Evolutionary conservation across 2,797 vertebrate species (phyloP).

Genomic region (Oceanodroma leucorhoa): DNA sequence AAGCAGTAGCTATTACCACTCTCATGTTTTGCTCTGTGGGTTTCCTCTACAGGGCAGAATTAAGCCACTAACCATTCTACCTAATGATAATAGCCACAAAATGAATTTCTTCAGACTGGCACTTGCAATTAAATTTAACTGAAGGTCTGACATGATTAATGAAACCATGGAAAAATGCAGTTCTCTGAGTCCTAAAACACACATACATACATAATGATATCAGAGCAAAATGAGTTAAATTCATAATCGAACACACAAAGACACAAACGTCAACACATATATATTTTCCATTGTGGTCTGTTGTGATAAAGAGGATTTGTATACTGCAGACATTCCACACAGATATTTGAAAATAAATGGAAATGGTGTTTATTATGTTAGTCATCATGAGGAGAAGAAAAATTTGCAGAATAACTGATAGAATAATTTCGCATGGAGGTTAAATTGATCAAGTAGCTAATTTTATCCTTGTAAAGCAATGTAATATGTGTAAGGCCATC

Average conservation of each 20-base stretch:
- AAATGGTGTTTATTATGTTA: neutral
- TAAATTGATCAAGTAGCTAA: neutral
- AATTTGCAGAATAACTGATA: neutral
- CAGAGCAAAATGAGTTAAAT: neutral
- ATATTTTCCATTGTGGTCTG: neutral
- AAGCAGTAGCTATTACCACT: neutral
- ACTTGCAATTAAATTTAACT: constrained; percentile 8
- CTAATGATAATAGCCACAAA: constrained; percentile 37
- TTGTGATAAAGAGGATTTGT: neutral
- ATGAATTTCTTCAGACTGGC: constrained; percentile 24
- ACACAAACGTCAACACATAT: neutral
- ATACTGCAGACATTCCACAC: neutral
- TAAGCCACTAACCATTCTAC: neutral
- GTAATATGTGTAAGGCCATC: neutral
- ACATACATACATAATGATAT: neutral
- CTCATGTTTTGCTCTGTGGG: neutral
- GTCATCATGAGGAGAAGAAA: neutral
- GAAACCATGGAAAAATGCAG: neutral
- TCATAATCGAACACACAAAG: neutral
- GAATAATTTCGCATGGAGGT: neutral
- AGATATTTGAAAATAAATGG: neutral
- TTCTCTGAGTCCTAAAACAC: neutral
- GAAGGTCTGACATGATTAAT: constrained; percentile 2
- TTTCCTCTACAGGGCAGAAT: constrained; percentile 8
- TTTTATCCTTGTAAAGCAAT: neutral